Base-by-base conservation (phyloP, 2,888 invertebrate species). In the Rhyacophila evoluta region DNA sequence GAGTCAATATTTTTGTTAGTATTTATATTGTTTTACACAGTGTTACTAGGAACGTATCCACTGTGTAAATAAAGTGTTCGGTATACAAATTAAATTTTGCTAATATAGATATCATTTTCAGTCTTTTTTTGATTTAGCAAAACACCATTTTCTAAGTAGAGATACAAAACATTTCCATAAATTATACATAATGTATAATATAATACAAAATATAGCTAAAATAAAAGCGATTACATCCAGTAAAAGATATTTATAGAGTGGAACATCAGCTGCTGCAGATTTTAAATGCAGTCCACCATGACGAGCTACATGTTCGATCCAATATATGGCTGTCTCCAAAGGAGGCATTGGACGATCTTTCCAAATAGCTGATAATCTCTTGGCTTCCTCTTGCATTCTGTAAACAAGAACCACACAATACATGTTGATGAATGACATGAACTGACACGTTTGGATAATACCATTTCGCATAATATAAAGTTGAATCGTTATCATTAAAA, bases 291-390 rank as follows among this genome's bases (percentile, higher is more conserved):
- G 39, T 27, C 88, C 87, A 6, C 88, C 85, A 83, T 91, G 88
- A 55, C 90, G 87, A 2, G 91, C 91, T 73, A 92, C 91, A 84
- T 92, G 92, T 85, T 93, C 92, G 0, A 92, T 89, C 92, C 92
- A 92, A 84, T 90, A 92, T 84, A 91, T 88, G 83, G 92, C 92
- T 83, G 90, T 91, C 41, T 92, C 91, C 85, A 92, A 85, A 1
- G 91, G 90, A 1, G 89, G 86, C 82, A 89, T 84, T 0, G 91
- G 92, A 69, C 92, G 86, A 82, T 92, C 92, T 79, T 88, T 88
- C 88, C 91, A 92, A 12, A 88, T 84, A 67, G 85, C 85, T 0
- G 91, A 90, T 36, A 91, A 85, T 81, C 85, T 87, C 84, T 88
- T 86, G 0, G 90, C 90, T 75, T 86, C 87, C 84, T 87, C 76